Conservation (phyloP, 2,888 invertebrate genomes). For the Micoletzkya japonica region DNA sequence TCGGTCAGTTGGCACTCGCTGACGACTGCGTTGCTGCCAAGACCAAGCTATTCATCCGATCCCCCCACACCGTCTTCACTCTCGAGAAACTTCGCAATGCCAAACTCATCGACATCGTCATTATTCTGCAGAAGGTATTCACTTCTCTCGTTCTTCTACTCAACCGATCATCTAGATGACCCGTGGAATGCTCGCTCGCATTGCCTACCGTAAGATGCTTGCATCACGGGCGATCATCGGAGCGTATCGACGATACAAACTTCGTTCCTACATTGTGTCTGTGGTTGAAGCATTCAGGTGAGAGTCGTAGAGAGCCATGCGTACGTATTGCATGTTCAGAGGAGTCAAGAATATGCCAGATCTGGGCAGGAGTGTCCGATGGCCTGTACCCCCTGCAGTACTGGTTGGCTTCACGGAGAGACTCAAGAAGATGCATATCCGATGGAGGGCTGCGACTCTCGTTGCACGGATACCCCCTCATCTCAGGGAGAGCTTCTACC, state of each 20-base stretch:
- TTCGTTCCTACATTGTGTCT: constrained; percentile 75
- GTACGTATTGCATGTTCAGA: constrained; percentile 30
- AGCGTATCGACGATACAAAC: constrained; percentile 80
- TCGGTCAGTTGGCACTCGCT: constrained; percentile 78
- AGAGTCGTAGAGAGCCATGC: constrained; percentile 23
- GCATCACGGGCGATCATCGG: constrained; percentile 82
- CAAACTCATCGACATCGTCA: constrained; percentile 86
- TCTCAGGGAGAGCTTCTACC: constrained; percentile 72
- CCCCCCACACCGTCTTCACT: constrained; percentile 85
- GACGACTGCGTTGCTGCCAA: constrained; percentile 90
- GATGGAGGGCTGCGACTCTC: constrained; percentile 56
- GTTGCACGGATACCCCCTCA: constrained; percentile 52
- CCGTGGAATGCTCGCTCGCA: constrained; percentile 80
- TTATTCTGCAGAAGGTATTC: constrained; percentile 85
- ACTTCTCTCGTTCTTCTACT: not conserved
- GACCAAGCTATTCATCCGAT: constrained; percentile 87
- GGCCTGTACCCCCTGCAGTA: constrained; percentile 81
- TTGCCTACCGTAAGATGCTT: constrained; percentile 80
- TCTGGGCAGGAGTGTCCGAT: constrained; percentile 78
- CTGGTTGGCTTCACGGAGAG: constrained; percentile 71
- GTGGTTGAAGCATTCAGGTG: constrained; percentile 73
- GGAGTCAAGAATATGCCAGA: constrained; percentile 74
- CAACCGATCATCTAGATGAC: constrained; percentile 69
- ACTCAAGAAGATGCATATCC: constrained; percentile 54
- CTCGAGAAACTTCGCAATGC: constrained; percentile 84